Evolutionary conservation across 2,888 invertebrate species (phyloP), one percentile per base, ranked within the genome.

Genomic region (Schizaphis graminum): DNA sequence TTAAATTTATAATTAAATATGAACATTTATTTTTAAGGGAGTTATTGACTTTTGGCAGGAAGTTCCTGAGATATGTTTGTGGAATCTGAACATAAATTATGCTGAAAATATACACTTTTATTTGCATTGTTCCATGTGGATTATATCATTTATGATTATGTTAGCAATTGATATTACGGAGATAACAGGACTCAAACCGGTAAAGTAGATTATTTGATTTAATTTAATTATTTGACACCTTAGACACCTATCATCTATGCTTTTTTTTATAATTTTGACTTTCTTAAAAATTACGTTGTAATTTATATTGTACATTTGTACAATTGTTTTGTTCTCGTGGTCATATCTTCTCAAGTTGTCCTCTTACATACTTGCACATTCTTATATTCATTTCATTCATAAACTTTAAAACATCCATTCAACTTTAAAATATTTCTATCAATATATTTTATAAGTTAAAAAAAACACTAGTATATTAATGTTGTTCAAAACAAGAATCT

Each of bases 61-160:
- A 85, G 57, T 89, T 89, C 93, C 93, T 26, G 93, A 93, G 49
- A 47, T 93, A 84, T 93, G 56, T 89, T 93, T 93, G 11, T 93
- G 93, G 93, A 16, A 77, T 53, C 1, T 93, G 8, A 77, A 89
- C 35, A 67, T 35, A 16, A n/a, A 26, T 88, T 13, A 57, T 77
- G 89, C 49, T 56, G 89, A 93, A 47, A 56, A 35, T 85, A 44
- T 84, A 47, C 89, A 85, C 16, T 57, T 84, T 35, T 93, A 89
- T 84, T 47, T 93, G 44, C 93, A 93, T 47, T 57, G 53, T 47
- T 89, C 56, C 8, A 85, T 93, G 93, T 93, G 93, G 93, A 89
- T 89, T 47, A 57, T 93, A 61, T 89, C 10, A 16, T 56, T 93
- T 8, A 57, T 93, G 93, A 89, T 93, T 26, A 16, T 89, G 89